These are phyloP conservation scores for Netelia melanura DNA, from an alignment of 2,888 invertebrate genomes.

Conservation along the genomic window DNA sequence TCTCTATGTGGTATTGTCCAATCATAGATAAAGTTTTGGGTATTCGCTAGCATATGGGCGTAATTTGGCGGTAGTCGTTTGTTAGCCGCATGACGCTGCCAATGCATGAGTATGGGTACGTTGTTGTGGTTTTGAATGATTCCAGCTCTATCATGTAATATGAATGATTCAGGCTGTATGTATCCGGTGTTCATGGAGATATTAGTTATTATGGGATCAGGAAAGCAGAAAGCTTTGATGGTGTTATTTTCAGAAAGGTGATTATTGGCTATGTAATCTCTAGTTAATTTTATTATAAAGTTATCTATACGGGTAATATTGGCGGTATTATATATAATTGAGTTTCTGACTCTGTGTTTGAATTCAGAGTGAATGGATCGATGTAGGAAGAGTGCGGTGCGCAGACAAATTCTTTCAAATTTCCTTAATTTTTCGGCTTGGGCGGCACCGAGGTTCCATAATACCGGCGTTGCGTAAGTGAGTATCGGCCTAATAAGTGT, in stretches of 20 bases:
- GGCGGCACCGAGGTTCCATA: slow-evolving; percentile 60
- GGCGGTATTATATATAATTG: slow-evolving; percentile 49
- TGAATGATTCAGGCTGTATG: slow-evolving; percentile 11
- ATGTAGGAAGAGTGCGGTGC: slow-evolving; percentile 4
- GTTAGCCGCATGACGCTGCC: slow-evolving; percentile 24
- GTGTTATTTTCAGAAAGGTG: not conserved
- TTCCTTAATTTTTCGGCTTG: slow-evolving; percentile 64
- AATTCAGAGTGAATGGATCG: slow-evolving; percentile 6
- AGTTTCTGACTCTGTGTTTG: slow-evolving; percentile 35
- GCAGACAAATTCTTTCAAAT: slow-evolving; percentile 60
- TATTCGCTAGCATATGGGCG: not conserved
- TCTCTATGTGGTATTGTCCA: slow-evolving; percentile 1
- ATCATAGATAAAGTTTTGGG: slow-evolving; percentile 3
- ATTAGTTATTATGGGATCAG: slow-evolving; percentile 8
- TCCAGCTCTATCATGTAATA: not conserved
- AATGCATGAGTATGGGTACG: slow-evolving; percentile 16
- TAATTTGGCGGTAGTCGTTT: not conserved
- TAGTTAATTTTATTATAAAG: slow-evolving; percentile 45
- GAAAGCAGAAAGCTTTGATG: not conserved
- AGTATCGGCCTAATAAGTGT: slow-evolving; percentile 57
- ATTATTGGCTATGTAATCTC: slow-evolving; percentile 37
- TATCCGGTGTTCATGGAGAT: not conserved
- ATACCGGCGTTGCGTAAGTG: slow-evolving; percentile 59
- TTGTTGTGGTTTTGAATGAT: slow-evolving; percentile 28
- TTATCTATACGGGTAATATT: slow-evolving; percentile 46